Percentiles rank a stretch among this genome's conserved stretches.
Evolutionary conservation across 2,797 vertebrate genomes (phyloP).

Genomic region (Mormyrops attenuatus): DNA sequence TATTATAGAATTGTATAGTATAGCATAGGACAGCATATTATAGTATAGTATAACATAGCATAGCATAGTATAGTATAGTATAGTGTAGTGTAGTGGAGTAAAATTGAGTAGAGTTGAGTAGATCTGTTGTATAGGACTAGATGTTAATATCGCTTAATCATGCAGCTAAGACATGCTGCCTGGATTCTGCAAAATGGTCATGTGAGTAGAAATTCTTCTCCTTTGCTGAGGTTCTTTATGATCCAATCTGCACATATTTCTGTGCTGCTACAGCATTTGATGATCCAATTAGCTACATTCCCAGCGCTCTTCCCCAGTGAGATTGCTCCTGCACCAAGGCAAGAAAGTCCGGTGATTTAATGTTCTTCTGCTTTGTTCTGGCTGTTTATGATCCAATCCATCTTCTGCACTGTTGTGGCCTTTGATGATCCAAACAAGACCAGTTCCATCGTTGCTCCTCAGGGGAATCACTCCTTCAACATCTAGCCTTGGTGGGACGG

Average conservation of each 20-base stretch:
- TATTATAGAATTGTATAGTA: not conserved
- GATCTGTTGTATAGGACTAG: not conserved
- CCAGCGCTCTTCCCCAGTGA: not conserved
- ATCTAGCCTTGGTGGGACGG: not conserved
- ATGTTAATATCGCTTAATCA: not conserved
- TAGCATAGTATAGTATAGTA: not conserved
- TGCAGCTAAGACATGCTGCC: not conserved
- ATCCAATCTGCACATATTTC: not conserved
- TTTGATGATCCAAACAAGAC: not conserved
- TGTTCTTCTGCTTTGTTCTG: not conserved
- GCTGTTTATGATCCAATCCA: not conserved
- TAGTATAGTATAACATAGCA: not conserved
- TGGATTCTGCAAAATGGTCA: not conserved
- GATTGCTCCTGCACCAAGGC: not conserved
- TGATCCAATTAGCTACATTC: not conserved
- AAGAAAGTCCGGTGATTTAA: not conserved
- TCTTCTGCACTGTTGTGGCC: not conserved
- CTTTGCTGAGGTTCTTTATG: not conserved
- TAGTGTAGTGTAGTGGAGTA: not conserved
- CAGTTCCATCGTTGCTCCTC: not conserved
- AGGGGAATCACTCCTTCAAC: not conserved
- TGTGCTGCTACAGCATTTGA: not conserved
- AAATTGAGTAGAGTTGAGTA: not conserved
- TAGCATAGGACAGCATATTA: not conserved
- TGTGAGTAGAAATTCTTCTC: not conserved